Base-by-base conservation (phyloP, 2,797 vertebrate genomes). In the Spinus pinus region DNA sequence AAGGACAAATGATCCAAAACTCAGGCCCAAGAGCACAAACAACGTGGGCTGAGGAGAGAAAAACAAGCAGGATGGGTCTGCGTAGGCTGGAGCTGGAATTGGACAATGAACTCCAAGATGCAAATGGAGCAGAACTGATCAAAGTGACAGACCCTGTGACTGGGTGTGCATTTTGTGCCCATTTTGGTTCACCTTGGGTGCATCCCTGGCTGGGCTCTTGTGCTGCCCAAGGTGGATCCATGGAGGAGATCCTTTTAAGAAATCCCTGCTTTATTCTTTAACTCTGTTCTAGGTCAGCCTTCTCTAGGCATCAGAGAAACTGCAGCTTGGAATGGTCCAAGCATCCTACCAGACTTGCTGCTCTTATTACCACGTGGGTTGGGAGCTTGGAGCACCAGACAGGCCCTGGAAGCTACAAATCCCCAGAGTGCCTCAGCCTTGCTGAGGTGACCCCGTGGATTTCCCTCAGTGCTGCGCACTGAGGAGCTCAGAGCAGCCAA, bases 381-480 rank as follows among this genome's bases (percentile, higher is more conserved):
- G 31, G 22, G 10, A 54, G 39, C 4, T 35, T 14, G 56, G 57
- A 73, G 51, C 37, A 37, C 33, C 31, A 37, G 56, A 12, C 19
- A 65, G 50, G 8, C n/a, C 30, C 51, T 27, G 16, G 21, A 8
- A 50, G 27, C 54, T 57, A 31, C 16, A 31, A 41, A 58, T 28
- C 47, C 30, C 16, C 10, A 4, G 60, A 0, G 2, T 49, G 51
- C 31, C 64, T 30, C 47, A 28, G 33, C 50, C 54, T 14, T 7
- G 28, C 8, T 5, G 51, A 33, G 33, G 25, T 22, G 39, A 51
- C 21, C 15, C 42, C 46, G 2, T 0, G 2, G 31, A 27, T 54
- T 67, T 21, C 0, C 0, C 46, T 16, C n/a, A 6, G 9, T 0
- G 0, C 5, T 0, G 0, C 6, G 4, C 30, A 14, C 31, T 0